Conservation (phyloP, 2,797 vertebrate species). For the Loriculus beryllinus region DNA sequence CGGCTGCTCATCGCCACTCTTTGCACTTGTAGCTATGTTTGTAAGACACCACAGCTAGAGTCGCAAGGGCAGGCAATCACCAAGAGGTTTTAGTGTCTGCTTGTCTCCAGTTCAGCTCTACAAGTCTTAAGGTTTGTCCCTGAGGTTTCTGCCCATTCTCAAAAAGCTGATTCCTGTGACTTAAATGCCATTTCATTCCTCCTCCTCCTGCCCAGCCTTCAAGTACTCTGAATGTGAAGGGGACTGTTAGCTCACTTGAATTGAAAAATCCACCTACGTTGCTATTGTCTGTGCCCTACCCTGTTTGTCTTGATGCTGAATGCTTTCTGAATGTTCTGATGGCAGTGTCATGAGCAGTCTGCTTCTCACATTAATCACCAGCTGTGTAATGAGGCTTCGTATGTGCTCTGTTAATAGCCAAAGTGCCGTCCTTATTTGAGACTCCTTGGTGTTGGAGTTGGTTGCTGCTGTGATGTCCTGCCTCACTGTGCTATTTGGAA, state of each 20-base stretch:
- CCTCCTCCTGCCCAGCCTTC: background rate
- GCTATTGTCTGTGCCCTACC: slow-evolving; percentile 1
- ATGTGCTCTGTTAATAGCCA: slow-evolving; percentile 12
- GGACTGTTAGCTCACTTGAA: background rate
- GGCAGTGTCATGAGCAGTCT: slow-evolving; percentile 21
- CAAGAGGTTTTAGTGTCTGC: background rate
- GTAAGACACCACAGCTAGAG: background rate
- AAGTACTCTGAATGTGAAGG: background rate
- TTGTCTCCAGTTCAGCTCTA: background rate
- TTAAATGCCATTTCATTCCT: slow-evolving; percentile 23
- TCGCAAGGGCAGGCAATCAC: background rate
- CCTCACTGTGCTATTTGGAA: background rate
- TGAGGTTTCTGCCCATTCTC: background rate
- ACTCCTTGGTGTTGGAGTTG: background rate
- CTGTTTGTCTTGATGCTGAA: slow-evolving; percentile 1
- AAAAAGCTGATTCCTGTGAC: background rate
- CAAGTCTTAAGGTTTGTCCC: background rate
- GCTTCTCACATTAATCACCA: slow-evolving; percentile 56
- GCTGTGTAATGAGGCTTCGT: slow-evolving; percentile 48
- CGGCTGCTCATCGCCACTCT: background rate
- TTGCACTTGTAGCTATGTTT: background rate
- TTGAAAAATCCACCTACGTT: slow-evolving; percentile 7
- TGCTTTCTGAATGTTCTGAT: background rate
- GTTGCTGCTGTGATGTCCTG: background rate
- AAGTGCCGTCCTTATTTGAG: background rate